These are phyloP conservation scores for Lates calcarifer DNA, from an alignment of 2,113 vertebrate species.

Conservation along the genomic window DNA sequence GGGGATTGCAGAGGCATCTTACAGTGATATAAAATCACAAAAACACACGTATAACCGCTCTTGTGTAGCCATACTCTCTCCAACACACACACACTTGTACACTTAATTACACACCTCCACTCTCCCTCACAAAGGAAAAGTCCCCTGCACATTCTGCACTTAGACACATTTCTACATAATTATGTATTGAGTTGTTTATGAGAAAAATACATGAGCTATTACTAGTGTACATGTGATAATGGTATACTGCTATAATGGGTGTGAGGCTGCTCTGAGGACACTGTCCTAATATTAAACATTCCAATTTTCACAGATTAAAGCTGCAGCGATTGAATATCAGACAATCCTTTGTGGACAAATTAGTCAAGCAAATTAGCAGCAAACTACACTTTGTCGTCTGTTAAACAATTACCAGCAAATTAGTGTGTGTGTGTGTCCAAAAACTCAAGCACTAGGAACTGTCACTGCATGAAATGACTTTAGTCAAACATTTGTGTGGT, in stretches of 20 bases:
- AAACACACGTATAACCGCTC: not conserved
- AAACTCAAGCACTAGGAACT: not conserved
- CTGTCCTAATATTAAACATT: not conserved
- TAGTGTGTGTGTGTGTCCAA: not conserved
- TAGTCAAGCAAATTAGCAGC: not conserved
- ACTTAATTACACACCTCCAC: not conserved
- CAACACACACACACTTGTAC: not conserved
- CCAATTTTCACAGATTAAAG: constrained; percentile 11
- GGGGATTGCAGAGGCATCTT: not conserved
- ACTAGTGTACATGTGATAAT: not conserved
- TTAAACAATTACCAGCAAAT: constrained; percentile 7
- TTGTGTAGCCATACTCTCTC: not conserved
- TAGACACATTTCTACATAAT: not conserved
- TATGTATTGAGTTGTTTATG: not conserved
- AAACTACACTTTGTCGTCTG: not conserved
- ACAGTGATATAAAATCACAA: constrained; percentile 4
- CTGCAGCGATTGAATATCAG: not conserved
- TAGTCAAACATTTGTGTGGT: not conserved
- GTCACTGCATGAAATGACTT: not conserved
- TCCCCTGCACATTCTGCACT: not conserved
- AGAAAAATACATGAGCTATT: not conserved
- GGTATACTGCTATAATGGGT: not conserved
- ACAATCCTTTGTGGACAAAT: constrained; percentile 17
- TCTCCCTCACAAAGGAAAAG: not conserved
- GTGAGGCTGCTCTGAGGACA: constrained; percentile 24